Evolutionary conservation across 2,797 vertebrate genomes (phyloP).

Genomic region (Typhlichthys subterraneus): DNA sequence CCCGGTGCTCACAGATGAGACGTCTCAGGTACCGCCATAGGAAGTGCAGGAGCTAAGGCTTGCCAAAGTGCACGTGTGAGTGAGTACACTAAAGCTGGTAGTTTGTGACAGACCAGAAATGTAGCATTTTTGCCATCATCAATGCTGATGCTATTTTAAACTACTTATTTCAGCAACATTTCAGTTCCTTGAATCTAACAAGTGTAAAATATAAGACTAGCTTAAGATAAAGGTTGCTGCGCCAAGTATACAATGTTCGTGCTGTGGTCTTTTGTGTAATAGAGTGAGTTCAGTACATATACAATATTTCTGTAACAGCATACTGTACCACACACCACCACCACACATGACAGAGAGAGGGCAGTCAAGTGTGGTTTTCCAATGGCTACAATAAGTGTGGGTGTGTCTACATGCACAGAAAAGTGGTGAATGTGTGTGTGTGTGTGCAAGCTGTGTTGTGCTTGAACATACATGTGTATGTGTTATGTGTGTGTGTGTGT

Average conservation of each 20-base stretch:
- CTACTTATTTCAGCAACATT: too few relatives aligned
- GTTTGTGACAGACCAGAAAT: too few relatives aligned
- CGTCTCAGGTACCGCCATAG: constrained; percentile 6
- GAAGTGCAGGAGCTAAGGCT: not conserved
- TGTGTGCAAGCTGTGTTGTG: not conserved
- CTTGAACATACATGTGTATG: constrained; percentile 2
- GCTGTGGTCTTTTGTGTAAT: too few relatives aligned
- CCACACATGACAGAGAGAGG: too few relatives aligned
- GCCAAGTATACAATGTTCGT: too few relatives aligned
- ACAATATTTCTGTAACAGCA: too few relatives aligned
- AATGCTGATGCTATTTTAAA: too few relatives aligned
- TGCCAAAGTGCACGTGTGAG: not conserved
- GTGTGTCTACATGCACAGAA: not conserved
- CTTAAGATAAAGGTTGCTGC: too few relatives aligned
- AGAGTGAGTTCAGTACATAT: too few relatives aligned
- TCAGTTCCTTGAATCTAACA: too few relatives aligned
- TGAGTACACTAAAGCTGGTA: not conserved
- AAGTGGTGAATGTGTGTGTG: not conserved
- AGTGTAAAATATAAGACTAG: too few relatives aligned
- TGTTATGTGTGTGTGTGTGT: constrained; percentile 17
- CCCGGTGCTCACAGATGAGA: not conserved
- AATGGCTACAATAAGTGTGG: not conserved
- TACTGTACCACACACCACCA: too few relatives aligned
- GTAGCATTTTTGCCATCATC: not conserved
- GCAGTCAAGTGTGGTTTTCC: not conserved